A percentile compares a stretch with the other conserved stretches of the same genome.
Evolutionary conservation across 2,113 vertebrate species (phyloP).

Genomic region (Sebastes fasciatus): DNA sequence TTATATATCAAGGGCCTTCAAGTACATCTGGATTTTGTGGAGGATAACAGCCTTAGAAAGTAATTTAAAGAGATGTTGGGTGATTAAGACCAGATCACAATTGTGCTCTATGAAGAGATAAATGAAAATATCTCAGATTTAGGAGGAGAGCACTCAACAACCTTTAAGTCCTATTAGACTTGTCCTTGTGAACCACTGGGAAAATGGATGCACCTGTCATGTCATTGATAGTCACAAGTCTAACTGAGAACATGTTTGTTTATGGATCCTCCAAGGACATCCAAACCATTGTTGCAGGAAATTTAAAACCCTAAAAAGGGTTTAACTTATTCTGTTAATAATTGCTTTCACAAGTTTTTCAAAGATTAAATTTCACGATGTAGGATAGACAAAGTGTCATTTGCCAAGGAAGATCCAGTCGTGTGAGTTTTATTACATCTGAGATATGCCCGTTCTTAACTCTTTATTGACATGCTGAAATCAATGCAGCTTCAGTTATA

Average conservation of each 20-base stretch:
- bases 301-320: neutral
- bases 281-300: neutral
- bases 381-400: neutral
- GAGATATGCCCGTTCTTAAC: neutral
- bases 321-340: neutral
- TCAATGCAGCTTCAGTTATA: neutral
- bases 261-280: neutral
- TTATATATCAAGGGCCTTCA: neutral
- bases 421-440: slow-evolving; percentile 77
- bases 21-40: neutral
- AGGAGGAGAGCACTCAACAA: neutral
- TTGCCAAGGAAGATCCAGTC: slow-evolving; percentile 4
- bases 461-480: neutral
- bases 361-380: slow-evolving; percentile 15
- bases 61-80: neutral
- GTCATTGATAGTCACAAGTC: neutral
- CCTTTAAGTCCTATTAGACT: neutral
- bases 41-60: slow-evolving; percentile 4
- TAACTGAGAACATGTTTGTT: neutral
- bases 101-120: neutral
- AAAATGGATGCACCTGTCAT: neutral
- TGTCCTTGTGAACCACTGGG: neutral
- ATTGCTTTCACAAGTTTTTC: neutral
- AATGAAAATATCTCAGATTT: neutral
- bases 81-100: neutral